Evolutionary conservation across 2,888 invertebrate species (phyloP), one percentile per base, ranked within the genome.

Genomic region (Ornithoptera alexandrae): DNA sequence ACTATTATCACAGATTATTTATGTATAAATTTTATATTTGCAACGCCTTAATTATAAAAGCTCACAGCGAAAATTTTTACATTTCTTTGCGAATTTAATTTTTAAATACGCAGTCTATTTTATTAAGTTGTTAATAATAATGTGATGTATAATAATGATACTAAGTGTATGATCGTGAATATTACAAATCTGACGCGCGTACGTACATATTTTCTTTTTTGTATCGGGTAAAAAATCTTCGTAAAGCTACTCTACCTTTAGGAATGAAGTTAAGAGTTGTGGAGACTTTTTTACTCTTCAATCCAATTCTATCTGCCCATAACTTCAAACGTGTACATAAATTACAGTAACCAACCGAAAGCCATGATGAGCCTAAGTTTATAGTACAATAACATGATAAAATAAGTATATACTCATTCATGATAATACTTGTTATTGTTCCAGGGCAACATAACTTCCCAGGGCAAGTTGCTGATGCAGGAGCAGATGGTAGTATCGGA

Each of bases 371-470:
- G n/a, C 6, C 0, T n/a, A 53, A n/a, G n/a, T 8, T 53, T n/a
- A 50, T 18, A n/a, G 6, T 53, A n/a, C 6, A 1, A n/a, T 7
- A 57, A 57, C 7, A 22, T 22, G 10, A 22, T 20, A 7, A 15
- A 58, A 15, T 58, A 22, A 22, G 22, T n/a, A 58, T 58, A 30
- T 42, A 2, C 20, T 18, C 42, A 30, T 69, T 88, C 71, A 67
- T 72, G 68, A 67, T 62, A 71, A 24, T 24, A n/a, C 50, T 12
- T 22, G 12, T 69, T 22, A 46, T n/a, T 46, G 24, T 92, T 94
- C 64, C 90, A 97, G 96, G 98, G 99, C 67, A 99, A 98, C 93
- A 97, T 99, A 77, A 98, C 97, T 63, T 97, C 98, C 59, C 99
- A 99, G 90, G 99, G 99, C 71, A 98, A 98, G 89, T 93, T 99